Conservation (phyloP, 1,140 invertebrate genomes). For the Olivierus martensii region DNA sequence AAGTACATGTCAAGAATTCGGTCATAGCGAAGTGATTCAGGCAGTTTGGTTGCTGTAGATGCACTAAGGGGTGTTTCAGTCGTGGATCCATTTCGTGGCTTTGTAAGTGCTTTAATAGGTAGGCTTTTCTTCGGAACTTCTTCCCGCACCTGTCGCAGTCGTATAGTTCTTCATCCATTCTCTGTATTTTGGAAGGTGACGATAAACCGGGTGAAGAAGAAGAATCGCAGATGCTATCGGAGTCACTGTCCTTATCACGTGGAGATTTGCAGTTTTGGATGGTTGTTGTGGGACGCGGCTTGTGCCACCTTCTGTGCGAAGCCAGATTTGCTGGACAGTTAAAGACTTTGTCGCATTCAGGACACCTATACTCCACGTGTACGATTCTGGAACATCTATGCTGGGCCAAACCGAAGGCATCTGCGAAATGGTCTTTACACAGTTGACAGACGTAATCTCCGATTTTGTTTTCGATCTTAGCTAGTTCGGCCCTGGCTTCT, state of each 20-base stretch:
- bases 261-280: background rate
- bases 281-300: constrained; percentile 41
- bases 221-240: constrained; percentile 8
- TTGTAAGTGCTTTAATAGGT: constrained; percentile 53
- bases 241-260: background rate
- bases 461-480: constrained; percentile 92
- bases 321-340: constrained; percentile 97
- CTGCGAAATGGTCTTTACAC: constrained; percentile 80
- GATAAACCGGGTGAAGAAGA: constrained; percentile 7
- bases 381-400: constrained; percentile 94
- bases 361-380: constrained; percentile 94
- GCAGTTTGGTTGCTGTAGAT: too few relatives aligned
- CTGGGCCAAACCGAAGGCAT: constrained; percentile 91
- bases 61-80: too few relatives aligned
- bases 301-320: constrained; percentile 94
- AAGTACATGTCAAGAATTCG: too few relatives aligned
- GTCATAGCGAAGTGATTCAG: too few relatives aligned
- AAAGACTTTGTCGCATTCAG: constrained; percentile 97
- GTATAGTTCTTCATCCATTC: constrained; percentile 31
- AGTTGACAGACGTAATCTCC: constrained; percentile 91
- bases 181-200: too few relatives aligned
- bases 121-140: constrained; percentile 63
- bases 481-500: constrained; percentile 81
- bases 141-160: constrained; percentile 65
- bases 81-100: too few relatives aligned